Base-by-base conservation (phyloP, 2,797 vertebrate species). In the Allobates femoralis region DNA sequence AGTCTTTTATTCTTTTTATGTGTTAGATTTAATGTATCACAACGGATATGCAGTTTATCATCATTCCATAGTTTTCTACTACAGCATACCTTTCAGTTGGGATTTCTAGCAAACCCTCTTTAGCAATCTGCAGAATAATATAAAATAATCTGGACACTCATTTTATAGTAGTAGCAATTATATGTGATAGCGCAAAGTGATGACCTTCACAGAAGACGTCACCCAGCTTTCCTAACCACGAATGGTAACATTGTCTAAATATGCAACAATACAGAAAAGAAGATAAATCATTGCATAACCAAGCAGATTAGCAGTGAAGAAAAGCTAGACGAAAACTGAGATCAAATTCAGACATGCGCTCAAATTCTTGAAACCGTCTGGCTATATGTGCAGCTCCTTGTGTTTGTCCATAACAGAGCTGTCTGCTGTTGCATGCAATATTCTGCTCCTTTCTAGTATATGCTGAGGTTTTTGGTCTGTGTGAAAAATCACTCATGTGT, bases 1-100 rank as follows among this genome's bases (percentile, higher is more conserved):
- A 56, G 18, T 41, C 71, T 66, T 79, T 55, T 67, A 66, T 85
- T 78, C 41, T 64, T 78, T 82, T 71, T 12, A 77, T 78, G 76
- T 60, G 11, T 37, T 23, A 41, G 71, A 41, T 74, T 74, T 50
- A 60, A 46, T 46, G 30, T 81, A 34, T 23, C 11, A 64, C 16
- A 64, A 16, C 26, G 26, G 56, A 60, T 81, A 69, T 60, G 58
- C 41, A 14, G 28, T 81, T 56, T 50, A 81, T 78, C 75, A 78
- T 56, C 7, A 26, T 32, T 56, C 75, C 51, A 78, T 78, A 56
- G 41, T 74, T 74, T 21, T 74, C 71, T 69, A 69, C 7, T 69
- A 69, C 21, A 71, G 14, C 21, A n/a, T 71, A 71, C 41, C 34
- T 71, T 71, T 71, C 34, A 14, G 37, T 69, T 8, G 30, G 64